Evolutionary conservation across 2,797 vertebrate species (phyloP).

Genomic region (Coilia nasus): DNA sequence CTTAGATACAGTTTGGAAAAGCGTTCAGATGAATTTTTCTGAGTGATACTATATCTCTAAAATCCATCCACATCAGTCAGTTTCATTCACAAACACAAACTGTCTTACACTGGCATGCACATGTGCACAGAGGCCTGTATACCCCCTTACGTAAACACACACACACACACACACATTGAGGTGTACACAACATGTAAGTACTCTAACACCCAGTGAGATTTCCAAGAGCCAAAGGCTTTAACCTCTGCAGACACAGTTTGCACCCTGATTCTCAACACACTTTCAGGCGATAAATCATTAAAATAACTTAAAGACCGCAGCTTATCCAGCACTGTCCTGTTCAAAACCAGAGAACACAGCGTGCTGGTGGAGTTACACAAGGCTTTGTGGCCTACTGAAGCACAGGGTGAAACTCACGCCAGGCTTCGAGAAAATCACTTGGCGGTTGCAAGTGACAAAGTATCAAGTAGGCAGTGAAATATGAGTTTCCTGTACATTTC

Average conservation of each 20-base stretch:
- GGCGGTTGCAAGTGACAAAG: neutral
- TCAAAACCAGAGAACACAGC: neutral
- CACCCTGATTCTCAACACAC: neutral
- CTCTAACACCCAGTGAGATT: slow-evolving; percentile 17
- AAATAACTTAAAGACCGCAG: neutral
- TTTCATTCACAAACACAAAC: neutral
- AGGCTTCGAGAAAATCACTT: neutral
- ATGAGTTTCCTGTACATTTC: slow-evolving; percentile 36
- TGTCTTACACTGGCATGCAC: neutral
- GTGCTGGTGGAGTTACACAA: neutral
- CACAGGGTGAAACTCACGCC: neutral
- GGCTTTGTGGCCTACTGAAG: neutral
- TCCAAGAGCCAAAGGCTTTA: slow-evolving; percentile 19
- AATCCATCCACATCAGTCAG: neutral
- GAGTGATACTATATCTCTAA: too few relatives aligned
- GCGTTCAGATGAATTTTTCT: neutral
- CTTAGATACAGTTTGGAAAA: neutral
- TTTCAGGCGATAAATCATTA: slow-evolving; percentile 25
- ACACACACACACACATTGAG: slow-evolving; percentile 24
- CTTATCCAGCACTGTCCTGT: slow-evolving; percentile 4
- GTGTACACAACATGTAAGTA: neutral
- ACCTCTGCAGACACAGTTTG: slow-evolving; percentile 16
- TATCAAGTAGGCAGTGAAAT: slow-evolving; percentile 33
- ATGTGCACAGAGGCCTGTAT: neutral
- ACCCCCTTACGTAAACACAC: neutral